These are phyloP conservation scores for Galerucella pusilla DNA, from an alignment of 2,888 invertebrate species.

Conservation along the genomic window DNA sequence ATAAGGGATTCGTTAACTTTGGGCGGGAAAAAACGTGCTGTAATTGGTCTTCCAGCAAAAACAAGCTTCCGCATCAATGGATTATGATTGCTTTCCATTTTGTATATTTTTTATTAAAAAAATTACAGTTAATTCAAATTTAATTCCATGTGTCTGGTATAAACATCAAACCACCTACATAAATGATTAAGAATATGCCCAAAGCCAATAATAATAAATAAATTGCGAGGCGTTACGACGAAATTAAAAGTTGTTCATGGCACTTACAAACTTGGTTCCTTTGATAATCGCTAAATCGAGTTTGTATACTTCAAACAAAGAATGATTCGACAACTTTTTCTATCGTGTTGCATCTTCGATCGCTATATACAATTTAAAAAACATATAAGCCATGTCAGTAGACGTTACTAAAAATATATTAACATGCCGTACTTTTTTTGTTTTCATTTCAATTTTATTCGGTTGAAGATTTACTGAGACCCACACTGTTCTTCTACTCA, in stretches of 20 bases:
- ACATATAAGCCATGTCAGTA: slow-evolving; percentile 6
- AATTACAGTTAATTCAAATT: neutral
- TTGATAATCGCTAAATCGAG: slow-evolving; percentile 44
- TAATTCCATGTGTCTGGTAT: neutral
- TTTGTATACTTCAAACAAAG: slow-evolving; percentile 37
- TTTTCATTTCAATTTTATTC: neutral
- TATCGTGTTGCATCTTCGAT: slow-evolving; percentile 16
- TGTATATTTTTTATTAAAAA: no score
- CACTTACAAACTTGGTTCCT: slow-evolving; percentile 38
- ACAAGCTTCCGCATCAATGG: no score
- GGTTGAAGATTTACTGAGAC: no score
- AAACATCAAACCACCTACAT: neutral
- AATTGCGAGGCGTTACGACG: slow-evolving; percentile 27
- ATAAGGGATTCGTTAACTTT: no score
- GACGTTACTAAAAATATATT: neutral
- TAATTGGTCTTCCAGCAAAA: no score
- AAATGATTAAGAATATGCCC: slow-evolving; percentile 4
- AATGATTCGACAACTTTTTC: slow-evolving; percentile 36
- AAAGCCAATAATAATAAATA: slow-evolving; percentile 26
- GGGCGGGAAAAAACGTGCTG: no score
- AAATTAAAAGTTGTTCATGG: slow-evolving; percentile 42
- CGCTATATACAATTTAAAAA: slow-evolving; percentile 7
- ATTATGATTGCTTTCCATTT: no score
- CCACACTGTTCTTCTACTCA: no score
- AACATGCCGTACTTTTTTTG: neutral